phyloP scores from a whole-genome alignment of 2,888 invertebrate species.

The Lasioglossum zephyrum region DNA sequence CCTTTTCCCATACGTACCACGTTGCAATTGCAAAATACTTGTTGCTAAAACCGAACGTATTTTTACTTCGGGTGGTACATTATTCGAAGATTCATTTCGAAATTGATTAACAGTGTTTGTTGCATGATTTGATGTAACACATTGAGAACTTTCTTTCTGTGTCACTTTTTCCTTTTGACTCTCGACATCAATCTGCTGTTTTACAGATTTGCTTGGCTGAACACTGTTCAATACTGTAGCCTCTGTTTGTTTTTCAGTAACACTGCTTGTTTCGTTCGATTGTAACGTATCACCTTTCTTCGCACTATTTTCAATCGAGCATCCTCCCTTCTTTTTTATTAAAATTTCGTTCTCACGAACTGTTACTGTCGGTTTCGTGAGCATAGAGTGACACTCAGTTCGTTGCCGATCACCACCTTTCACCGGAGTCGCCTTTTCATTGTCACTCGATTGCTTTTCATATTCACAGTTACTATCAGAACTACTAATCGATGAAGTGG shows the following conservation, averaged over 20 bases:
- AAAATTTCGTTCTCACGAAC: constrained; percentile 46
- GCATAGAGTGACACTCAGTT: constrained; percentile 23
- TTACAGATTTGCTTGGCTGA: constrained; percentile 18
- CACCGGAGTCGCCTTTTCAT: constrained; percentile 62
- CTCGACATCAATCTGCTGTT: constrained; percentile 34
- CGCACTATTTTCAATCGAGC: constrained; percentile 74
- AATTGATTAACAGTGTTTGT: constrained; percentile 10
- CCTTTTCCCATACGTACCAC: constrained; percentile 73
- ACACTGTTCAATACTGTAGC: constrained; percentile 18
- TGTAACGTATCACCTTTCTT: constrained; percentile 84
- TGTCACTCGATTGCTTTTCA: constrained; percentile 63
- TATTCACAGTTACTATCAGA: constrained; percentile 71
- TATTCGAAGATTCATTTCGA: constrained; percentile 24
- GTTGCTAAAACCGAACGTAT: constrained; percentile 78
- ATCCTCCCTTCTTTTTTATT: constrained; percentile 53
- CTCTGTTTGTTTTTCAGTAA: constrained; percentile 76
- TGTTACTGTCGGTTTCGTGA: constrained; percentile 23
- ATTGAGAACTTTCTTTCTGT: constrained; percentile 26
- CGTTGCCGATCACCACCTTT: constrained; percentile 39
- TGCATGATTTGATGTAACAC: constrained; percentile 14
- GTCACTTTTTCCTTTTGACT: constrained; percentile 10
- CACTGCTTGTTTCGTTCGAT: constrained; percentile 83
- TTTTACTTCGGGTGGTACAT: constrained; percentile 69
- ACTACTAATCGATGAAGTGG: constrained; percentile 64
- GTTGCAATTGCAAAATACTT: constrained; percentile 76